Evolutionary conservation across 2,888 invertebrate genomes (phyloP), one percentile per base, ranked within the genome.

Genomic region (Agrochola litura): DNA sequence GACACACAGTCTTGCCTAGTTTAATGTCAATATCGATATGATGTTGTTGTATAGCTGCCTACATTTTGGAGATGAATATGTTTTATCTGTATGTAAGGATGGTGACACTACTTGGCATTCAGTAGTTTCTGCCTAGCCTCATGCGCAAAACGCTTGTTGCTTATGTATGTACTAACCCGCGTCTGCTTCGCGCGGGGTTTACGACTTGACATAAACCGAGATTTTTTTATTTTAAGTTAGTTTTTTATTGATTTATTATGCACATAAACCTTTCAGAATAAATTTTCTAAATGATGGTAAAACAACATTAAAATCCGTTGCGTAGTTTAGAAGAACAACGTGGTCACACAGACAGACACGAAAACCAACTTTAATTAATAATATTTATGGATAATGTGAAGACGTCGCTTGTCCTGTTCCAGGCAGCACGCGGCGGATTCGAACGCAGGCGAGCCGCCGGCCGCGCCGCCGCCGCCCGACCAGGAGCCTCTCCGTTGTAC

Each of bases 391-490:
- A 30, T 49, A 30, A 12, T 67, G 22, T 46, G 14, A 6, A 43
- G 14, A 16, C 3, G 37, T 25, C 12, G 14, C 12, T 25, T 41
- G 46, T 30, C 43, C 67, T 60, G 65, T 83, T 83, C 8, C 93
- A 95, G 95, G 76, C 85, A 89, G 82, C 95, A 95, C 88, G 92
- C 86, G 43, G 79, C 75, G 68, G 89, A 87, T 74, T 12, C 81
- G 6, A 76, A 82, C 65, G 60, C 76, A 4, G 69, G 73, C 66
- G 84, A 78, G 78, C 84, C 90, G 46, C 92, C 93, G 22, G 79
- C 91, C 63, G 89, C 93, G 81, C 94, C 95, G 72, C 91, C 94
- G 67, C 89, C 91, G 60, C 92, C 94, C 41, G 92, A 89, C n/a
- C 71, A 74, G 16, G 85, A 84, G 2, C 93, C 94, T 30, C 89